Conservation (phyloP, 2,888 invertebrate genomes). For the Cantharis rufa region DNA sequence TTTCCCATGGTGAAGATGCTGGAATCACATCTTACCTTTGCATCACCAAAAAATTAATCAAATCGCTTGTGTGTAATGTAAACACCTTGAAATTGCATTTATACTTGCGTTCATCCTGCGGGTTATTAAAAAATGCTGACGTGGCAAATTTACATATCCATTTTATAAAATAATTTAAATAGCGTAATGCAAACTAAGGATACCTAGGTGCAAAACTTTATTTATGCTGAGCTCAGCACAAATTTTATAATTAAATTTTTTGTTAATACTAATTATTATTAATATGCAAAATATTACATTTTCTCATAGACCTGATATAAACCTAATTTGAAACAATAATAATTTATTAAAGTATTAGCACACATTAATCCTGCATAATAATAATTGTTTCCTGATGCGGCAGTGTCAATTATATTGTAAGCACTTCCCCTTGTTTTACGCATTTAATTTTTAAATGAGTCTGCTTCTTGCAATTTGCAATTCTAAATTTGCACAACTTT, state of each 20-base stretch:
- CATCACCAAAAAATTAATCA: neutral
- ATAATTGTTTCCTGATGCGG: neutral
- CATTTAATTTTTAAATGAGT: neutral
- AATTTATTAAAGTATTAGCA: neutral
- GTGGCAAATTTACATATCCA: neutral
- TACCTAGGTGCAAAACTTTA: neutral
- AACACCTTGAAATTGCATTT: neutral
- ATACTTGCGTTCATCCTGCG: neutral
- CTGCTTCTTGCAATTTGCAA: neutral
- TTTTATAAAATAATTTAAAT: neutral
- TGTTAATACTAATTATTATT: no score
- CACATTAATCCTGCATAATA: neutral
- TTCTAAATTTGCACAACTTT: neutral
- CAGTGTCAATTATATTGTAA: neutral
- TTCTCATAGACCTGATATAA: neutral
- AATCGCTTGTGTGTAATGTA: neutral
- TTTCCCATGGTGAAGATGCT: constrained; percentile 10
- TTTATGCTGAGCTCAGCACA: neutral
- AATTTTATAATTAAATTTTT: neutral
- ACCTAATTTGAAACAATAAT: neutral
- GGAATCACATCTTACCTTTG: neutral
- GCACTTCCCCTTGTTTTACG: neutral
- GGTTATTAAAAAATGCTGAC: neutral
- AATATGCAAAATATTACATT: no score
- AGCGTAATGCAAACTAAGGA: neutral